phyloP scores from a whole-genome alignment of 2,113 vertebrate species.

The Paradisaea rubra region DNA sequence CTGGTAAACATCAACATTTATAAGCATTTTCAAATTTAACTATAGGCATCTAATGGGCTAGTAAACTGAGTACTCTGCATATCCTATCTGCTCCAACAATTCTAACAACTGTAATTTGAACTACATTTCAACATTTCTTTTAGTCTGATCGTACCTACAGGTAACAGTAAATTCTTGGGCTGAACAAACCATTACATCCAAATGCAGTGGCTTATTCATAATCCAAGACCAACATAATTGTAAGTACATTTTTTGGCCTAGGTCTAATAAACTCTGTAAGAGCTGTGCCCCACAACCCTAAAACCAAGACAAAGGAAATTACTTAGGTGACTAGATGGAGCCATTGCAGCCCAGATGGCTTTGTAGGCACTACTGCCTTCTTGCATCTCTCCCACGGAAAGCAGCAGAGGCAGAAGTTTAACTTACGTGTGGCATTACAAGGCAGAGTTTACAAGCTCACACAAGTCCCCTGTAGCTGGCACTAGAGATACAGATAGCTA shows the following conservation, averaged over 20 bases:
- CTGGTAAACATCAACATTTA: neutral
- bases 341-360: fast-evolving
- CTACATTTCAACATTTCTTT: neutral
- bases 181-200: neutral
- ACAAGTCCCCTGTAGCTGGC: neutral
- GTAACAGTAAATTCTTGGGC: neutral
- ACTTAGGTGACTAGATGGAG: neutral
- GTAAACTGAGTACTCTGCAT: neutral
- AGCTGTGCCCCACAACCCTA: neutral
- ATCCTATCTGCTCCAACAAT: neutral
- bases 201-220: neutral
- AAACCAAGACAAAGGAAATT: neutral
- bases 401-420: neutral
- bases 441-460: neutral
- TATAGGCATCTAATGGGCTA: neutral
- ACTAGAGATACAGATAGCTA: neutral
- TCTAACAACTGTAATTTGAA: neutral
- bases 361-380: neutral
- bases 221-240: neutral
- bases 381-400: neutral
- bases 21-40: neutral
- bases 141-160: neutral
- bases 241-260: neutral
- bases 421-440: neutral
- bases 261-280: neutral